phyloP scores from a whole-genome alignment of 2,113 vertebrate genomes.

The Hippocampus abdominalis region DNA sequence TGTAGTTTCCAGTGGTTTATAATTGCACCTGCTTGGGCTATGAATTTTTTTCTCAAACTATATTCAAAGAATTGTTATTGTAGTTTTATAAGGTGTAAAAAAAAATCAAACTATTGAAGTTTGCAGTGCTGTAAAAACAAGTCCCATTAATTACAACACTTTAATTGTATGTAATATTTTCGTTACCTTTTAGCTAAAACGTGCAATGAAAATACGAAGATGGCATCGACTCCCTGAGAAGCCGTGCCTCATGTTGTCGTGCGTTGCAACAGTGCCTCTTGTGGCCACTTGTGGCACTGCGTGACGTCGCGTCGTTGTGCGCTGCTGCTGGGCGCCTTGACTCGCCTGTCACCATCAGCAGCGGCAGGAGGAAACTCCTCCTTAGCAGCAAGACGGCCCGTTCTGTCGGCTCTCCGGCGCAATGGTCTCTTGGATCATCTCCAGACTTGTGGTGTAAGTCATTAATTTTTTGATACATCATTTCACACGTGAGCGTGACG shows the following conservation, averaged over 20 bases:
- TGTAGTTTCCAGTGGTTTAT: too few species aligned
- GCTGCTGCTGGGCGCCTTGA: not conserved
- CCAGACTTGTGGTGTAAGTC: slow-evolving; percentile 97
- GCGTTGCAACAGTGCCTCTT: slow-evolving; percentile 57
- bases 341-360: slow-evolving; percentile 1
- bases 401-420: slow-evolving; percentile 72
- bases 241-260: not conserved
- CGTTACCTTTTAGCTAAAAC: too few species aligned
- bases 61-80: too few species aligned
- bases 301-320: not conserved
- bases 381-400: slow-evolving; percentile 63
- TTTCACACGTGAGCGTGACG: not conserved
- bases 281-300: slow-evolving; percentile 14
- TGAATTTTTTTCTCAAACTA: too few species aligned
- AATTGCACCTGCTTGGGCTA: too few species aligned
- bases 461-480: not conserved
- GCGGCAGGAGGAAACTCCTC: slow-evolving; percentile 71
- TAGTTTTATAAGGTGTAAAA: too few species aligned
- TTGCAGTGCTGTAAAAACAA: too few species aligned
- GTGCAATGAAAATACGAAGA: not conserved
- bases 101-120: too few species aligned
- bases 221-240: not conserved
- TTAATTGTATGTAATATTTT: too few species aligned
- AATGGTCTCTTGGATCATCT: slow-evolving; percentile 99
- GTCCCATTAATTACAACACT: too few species aligned